Evolutionary conservation across 2,113 vertebrate species (phyloP).

Genomic region (Lophius piscatorius): DNA sequence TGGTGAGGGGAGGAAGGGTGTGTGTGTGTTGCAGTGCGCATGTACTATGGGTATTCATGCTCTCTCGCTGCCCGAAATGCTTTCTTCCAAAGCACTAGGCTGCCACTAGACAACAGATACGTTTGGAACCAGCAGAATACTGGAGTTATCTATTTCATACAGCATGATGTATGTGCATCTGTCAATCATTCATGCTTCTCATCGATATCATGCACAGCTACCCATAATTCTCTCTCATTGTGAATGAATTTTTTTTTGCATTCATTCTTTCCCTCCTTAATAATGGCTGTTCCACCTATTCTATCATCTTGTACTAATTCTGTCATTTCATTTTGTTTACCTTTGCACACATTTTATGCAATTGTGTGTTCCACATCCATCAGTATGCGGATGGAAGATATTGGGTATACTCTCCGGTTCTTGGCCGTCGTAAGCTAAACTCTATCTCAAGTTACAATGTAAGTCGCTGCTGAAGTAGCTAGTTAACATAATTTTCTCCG

Average conservation of each 20-base stretch:
- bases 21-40: slow-evolving; percentile 42
- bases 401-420: slow-evolving; percentile 94
- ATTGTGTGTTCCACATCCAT: slow-evolving; percentile 57
- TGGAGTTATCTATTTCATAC: slow-evolving; percentile 28
- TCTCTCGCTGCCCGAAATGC: slow-evolving; percentile 19
- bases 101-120: slow-evolving; percentile 17
- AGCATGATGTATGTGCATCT: slow-evolving; percentile 51
- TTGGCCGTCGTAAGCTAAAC: slow-evolving; percentile 83
- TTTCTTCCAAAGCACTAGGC: slow-evolving; percentile 38
- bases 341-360: too few species aligned
- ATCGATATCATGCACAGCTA: slow-evolving; percentile 42
- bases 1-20: slow-evolving; percentile 62
- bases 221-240: not conserved
- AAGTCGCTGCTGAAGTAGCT: slow-evolving; percentile 62
- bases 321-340: slow-evolving; percentile 10
- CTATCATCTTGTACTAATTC: not conserved
- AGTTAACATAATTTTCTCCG: slow-evolving; percentile 20
- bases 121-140: slow-evolving; percentile 30
- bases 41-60: slow-evolving; percentile 8
- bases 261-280: too few species aligned
- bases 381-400: slow-evolving; percentile 95
- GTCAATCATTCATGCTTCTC: slow-evolving; percentile 67
- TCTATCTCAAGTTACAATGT: slow-evolving; percentile 75
- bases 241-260: too few species aligned
- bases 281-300: not conserved